These are phyloP conservation scores for Ryuthela nishihirai DNA, from an alignment of 2,888 invertebrate genomes.

Conservation along the genomic window DNA sequence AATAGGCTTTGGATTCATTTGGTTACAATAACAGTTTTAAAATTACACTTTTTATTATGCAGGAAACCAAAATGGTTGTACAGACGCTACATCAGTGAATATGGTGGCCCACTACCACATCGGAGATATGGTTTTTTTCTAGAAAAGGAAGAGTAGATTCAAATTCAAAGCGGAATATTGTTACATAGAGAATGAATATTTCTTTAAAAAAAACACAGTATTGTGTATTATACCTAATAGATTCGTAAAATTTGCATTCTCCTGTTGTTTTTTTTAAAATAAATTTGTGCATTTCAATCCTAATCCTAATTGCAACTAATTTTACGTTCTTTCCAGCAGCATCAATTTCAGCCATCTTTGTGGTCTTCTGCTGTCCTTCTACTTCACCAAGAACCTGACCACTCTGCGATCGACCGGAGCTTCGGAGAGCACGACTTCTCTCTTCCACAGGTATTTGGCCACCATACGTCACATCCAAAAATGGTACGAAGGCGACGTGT, in stretches of 20 bases:
- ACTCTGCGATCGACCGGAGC: conserved; percentile 38
- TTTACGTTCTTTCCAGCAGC: conserved; percentile 16
- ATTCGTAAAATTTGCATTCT: not conserved
- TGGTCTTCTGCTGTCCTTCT: conserved; percentile 40
- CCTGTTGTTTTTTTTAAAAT: not conserved
- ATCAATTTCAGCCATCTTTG: conserved; percentile 39
- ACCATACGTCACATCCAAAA: conserved; percentile 70
- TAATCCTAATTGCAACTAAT: not conserved
- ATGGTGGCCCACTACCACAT: too few species aligned
- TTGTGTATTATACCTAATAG: too few species aligned
- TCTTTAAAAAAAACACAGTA: too few species aligned
- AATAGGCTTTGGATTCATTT: too few species aligned
- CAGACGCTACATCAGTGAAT: too few species aligned
- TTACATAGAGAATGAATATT: too few species aligned
- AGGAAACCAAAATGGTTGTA: too few species aligned
- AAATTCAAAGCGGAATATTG: too few species aligned
- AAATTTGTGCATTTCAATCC: not conserved
- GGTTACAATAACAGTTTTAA: too few species aligned
- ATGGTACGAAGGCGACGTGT: conserved; percentile 72
- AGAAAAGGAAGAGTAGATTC: too few species aligned
- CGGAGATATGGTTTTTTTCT: too few species aligned
- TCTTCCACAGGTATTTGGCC: conserved; percentile 69
- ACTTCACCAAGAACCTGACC: conserved; percentile 35
- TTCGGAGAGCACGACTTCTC: conserved; percentile 21
- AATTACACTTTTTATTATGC: too few species aligned